Percentiles rank a stretch among this genome's conserved stretches.
These are phyloP conservation scores for Chrysogorgia sp. DNA, from an alignment of 92 coral and sea anemone species.

Conservation along the genomic window DNA sequence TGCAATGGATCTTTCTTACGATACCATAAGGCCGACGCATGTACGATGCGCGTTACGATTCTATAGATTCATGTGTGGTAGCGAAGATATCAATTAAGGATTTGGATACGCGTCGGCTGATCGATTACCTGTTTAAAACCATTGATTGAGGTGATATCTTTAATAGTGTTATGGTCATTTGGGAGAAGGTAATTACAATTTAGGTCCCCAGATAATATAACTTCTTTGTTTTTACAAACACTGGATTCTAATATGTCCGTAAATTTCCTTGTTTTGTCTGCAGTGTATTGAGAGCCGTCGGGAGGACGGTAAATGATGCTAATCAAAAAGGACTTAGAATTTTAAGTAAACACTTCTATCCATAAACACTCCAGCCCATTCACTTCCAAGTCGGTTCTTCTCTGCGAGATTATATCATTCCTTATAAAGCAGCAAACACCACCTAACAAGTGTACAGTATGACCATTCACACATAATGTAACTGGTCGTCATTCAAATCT, in stretches of 20 bases:
- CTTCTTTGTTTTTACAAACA: conserved; percentile 25
- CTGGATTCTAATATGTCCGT: conserved; percentile 18
- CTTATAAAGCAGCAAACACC: conserved; percentile 17
- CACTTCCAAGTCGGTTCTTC: conserved; percentile 19
- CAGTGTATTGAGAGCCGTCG: conserved; percentile 14
- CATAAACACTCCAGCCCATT: conserved; percentile 12
- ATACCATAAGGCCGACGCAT: not conserved
- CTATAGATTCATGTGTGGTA: conserved; percentile 16
- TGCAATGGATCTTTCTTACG: conserved; percentile 7
- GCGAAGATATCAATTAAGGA: conserved; percentile 14
- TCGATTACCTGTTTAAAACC: conserved; percentile 26
- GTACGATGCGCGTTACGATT: not conserved
- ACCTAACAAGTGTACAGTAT: not conserved
- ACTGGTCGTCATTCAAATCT: conserved; percentile 9
- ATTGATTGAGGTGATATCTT: conserved; percentile 12
- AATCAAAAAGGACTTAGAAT: conserved; percentile 4
- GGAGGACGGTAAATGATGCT: conserved; percentile 24
- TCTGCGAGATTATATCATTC: conserved; percentile 20
- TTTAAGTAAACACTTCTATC: conserved; percentile 1
- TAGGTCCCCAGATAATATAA: conserved; percentile 14
- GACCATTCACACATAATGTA: too few species aligned
- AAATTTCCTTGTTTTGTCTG: conserved; percentile 8
- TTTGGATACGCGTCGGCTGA: conserved; percentile 18
- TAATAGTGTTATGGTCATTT: conserved; percentile 23
- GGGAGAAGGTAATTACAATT: conserved; percentile 12